These are phyloP conservation scores for Aromia moschata DNA, from an alignment of 2,888 invertebrate species.

Conservation along the genomic window DNA sequence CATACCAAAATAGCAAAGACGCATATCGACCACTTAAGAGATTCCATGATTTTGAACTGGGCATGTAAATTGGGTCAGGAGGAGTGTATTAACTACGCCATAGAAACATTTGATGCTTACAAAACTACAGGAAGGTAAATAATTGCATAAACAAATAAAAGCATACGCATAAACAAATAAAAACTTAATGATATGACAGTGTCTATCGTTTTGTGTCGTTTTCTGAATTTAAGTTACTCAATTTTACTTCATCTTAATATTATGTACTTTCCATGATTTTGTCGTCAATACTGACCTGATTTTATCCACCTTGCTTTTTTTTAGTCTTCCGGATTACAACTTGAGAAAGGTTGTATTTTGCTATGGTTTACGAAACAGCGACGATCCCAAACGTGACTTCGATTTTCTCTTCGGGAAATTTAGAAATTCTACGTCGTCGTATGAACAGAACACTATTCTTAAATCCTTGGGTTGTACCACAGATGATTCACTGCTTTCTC, in stretches of 20 bases:
- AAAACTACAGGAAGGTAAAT: slow-evolving; percentile 30
- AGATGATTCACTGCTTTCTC: slow-evolving; percentile 55
- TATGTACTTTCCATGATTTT: no score
- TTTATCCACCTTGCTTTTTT: no score
- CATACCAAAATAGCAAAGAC: slow-evolving; percentile 7
- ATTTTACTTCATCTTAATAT: no score
- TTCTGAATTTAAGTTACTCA: no score
- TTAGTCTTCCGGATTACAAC: slow-evolving; percentile 34
- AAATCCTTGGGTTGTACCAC: slow-evolving; percentile 66
- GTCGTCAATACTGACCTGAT: no score
- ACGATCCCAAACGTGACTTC: slow-evolving; percentile 34
- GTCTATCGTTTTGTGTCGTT: no score
- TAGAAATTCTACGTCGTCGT: slow-evolving; percentile 51
- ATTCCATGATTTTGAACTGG: slow-evolving; percentile 68
- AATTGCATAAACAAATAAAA: not conserved
- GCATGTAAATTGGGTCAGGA: slow-evolving; percentile 71
- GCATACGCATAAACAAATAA: no score
- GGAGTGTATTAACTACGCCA: slow-evolving; percentile 66
- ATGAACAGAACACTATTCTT: slow-evolving; percentile 63
- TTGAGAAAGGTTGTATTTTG: slow-evolving; percentile 37
- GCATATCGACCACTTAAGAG: slow-evolving; percentile 68
- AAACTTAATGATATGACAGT: no score
- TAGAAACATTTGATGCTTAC: slow-evolving; percentile 59
- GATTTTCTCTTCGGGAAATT: slow-evolving; percentile 28
- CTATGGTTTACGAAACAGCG: slow-evolving; percentile 35